Evolutionary conservation across 1,140 invertebrate genomes (phyloP).

Genomic region (Cydia pomonella): DNA sequence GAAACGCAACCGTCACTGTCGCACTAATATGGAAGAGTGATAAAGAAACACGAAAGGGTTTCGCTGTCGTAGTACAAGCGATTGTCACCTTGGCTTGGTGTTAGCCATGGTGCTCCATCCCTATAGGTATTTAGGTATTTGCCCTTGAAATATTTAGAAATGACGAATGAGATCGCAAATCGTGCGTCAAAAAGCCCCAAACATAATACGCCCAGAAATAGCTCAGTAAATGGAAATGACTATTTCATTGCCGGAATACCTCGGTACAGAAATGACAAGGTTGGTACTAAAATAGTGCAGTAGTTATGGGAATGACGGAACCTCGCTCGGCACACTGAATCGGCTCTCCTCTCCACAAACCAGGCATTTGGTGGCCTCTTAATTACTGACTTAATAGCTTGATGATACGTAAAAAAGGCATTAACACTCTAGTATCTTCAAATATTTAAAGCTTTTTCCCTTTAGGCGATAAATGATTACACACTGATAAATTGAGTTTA

Average conservation of each 20-base stretch:
- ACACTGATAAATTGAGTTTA: conserved; percentile 50
- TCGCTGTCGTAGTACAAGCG: too few relatives aligned
- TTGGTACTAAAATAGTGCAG: conserved; percentile 1
- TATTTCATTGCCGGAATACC: conserved; percentile 13
- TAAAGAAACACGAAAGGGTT: too few relatives aligned
- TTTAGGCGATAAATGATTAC: not conserved
- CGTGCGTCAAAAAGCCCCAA: conserved; percentile 8
- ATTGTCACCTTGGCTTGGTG: too few relatives aligned
- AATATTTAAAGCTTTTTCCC: not conserved
- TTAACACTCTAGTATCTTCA: not conserved
- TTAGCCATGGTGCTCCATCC: too few relatives aligned
- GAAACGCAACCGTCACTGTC: too few relatives aligned
- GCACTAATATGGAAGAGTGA: too few relatives aligned
- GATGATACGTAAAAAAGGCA: conserved; percentile 6
- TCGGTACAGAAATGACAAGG: conserved; percentile 14
- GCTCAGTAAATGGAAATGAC: conserved; percentile 9
- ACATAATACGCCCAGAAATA: conserved; percentile 4
- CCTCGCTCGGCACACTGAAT: not conserved
- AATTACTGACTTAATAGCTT: conserved; percentile 9
- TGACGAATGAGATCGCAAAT: not conserved
- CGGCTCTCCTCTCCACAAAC: not conserved
- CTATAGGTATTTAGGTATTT: too few relatives aligned
- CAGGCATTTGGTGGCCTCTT: conserved; percentile 16
- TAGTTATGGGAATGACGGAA: not conserved
- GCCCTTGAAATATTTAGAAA: not conserved